These are phyloP conservation scores for Sinocyclocheilus grahami DNA, from an alignment of 2,113 vertebrate genomes.

Conservation along the genomic window DNA sequence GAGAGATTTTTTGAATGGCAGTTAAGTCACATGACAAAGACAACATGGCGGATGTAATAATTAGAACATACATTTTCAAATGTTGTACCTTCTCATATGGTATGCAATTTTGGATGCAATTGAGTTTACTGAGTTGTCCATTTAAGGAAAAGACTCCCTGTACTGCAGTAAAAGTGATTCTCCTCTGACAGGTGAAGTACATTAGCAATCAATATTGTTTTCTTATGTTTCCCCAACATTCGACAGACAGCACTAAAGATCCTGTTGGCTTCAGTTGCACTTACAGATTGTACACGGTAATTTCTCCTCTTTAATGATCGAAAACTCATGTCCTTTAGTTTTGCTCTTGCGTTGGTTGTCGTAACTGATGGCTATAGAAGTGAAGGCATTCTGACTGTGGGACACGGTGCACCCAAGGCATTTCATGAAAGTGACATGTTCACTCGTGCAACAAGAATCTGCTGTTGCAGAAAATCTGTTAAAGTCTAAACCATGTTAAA, in stretches of 20 bases:
- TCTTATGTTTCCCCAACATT: no score
- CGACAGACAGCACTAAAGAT: neutral
- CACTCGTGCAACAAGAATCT: neutral
- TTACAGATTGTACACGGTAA: neutral
- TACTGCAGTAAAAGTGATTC: neutral
- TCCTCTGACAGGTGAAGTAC: no score
- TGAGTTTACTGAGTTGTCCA: neutral
- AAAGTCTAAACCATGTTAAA: neutral
- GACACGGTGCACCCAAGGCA: neutral
- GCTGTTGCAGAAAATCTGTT: no score
- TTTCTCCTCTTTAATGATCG: neutral
- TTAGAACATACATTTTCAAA: no score
- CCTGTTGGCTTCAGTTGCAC: neutral
- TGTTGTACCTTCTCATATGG: no score
- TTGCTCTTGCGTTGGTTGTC: neutral
- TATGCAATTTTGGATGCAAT: neutral
- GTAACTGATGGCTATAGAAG: neutral
- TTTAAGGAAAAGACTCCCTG: neutral
- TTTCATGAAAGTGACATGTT: neutral
- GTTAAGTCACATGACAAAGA: no score
- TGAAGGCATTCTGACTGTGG: neutral
- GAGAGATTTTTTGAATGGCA: no score
- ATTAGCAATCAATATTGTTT: no score
- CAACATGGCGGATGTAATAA: no score
- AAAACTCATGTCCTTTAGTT: neutral